Base-by-base conservation (phyloP, 2,888 invertebrate species). In the Dasysyrphus tricinctus region DNA sequence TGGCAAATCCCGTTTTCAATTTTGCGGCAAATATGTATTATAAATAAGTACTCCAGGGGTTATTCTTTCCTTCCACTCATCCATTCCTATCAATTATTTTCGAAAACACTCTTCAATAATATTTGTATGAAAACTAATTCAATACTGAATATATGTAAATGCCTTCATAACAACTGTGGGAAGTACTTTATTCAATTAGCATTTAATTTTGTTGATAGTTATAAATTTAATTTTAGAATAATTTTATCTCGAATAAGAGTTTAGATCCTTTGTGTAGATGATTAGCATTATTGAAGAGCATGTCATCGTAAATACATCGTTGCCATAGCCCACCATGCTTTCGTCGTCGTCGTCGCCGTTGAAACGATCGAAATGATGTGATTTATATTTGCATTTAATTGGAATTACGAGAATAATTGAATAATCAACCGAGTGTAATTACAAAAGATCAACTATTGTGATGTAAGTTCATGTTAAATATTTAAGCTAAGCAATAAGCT, bases 351-450 rank as follows among this genome's bases (percentile, higher is more conserved):
- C n/a, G 47, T 29, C 32, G 61, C 32, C 7, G 24, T 14, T n/a
- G 14, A 37, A 19, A 51, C 44, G 44, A 61, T 78, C 67, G 73
- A 61, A 67, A 44, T 67, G 39, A 82, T 79, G 61, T 37, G 79
- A 83, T 79, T 83, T 63, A 78, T 69, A 82, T 82, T 78, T 78
- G 78, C 78, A 78, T 82, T 78, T 75, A 75, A 83, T 83, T 83
- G 78, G 61, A 75, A 37, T 69, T 69, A 54, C 54, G 63, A 42
- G 63, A 79, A 79, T 79, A 79, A 79, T 79, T 75, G 74, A 79
- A 79, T 79, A 83, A 83, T 83, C 47, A 79, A 83, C 69, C 4
- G n/a, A 11, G 42, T n/a, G 42, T 75, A 79, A 83, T 79, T 83
- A 42, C 39, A 16, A 51, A 69, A 79, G 74, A 79, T 75, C 74